Conservation (phyloP, 2,797 vertebrate genomes). For the Cyprinella venusta region DNA sequence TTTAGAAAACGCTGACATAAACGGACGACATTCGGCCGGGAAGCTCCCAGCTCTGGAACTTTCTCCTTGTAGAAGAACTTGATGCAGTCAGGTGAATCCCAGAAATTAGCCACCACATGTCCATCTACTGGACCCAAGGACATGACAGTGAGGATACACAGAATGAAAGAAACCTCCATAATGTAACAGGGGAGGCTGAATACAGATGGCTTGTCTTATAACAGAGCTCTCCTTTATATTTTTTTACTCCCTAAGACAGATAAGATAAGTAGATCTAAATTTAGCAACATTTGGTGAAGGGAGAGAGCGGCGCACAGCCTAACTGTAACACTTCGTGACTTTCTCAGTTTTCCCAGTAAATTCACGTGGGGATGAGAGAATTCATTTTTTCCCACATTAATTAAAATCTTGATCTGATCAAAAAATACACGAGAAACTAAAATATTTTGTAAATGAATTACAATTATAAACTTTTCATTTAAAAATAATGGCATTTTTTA, state of each 20-base stretch:
- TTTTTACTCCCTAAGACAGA: neutral
- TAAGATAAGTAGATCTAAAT: neutral
- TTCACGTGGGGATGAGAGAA: too few relatives aligned
- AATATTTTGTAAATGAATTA: too few relatives aligned
- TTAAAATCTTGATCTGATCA: too few relatives aligned
- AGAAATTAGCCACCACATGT: constrained; percentile 58
- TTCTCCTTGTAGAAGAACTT: constrained; percentile 73
- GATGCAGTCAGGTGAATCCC: constrained; percentile 71
- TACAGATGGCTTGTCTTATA: neutral
- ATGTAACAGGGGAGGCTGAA: neutral
- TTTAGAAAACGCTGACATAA: constrained; percentile 78
- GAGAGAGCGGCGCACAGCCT: too few relatives aligned
- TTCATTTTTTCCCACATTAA: too few relatives aligned
- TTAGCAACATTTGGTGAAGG: neutral
- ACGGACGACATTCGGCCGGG: constrained; percentile 54
- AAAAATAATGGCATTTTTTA: too few relatives aligned
- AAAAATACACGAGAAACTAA: too few relatives aligned
- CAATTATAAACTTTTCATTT: too few relatives aligned
- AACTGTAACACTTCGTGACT: too few relatives aligned
- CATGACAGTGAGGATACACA: constrained; percentile 24
- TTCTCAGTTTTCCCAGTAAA: too few relatives aligned
- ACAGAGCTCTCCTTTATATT: constrained; percentile 26
- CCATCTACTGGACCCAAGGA: constrained; percentile 26
- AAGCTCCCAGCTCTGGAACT: constrained; percentile 69
- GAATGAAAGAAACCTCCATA: constrained; percentile 16